phyloP scores from a whole-genome alignment of 2,888 invertebrate genomes.

The Geotrupes spiniger region DNA sequence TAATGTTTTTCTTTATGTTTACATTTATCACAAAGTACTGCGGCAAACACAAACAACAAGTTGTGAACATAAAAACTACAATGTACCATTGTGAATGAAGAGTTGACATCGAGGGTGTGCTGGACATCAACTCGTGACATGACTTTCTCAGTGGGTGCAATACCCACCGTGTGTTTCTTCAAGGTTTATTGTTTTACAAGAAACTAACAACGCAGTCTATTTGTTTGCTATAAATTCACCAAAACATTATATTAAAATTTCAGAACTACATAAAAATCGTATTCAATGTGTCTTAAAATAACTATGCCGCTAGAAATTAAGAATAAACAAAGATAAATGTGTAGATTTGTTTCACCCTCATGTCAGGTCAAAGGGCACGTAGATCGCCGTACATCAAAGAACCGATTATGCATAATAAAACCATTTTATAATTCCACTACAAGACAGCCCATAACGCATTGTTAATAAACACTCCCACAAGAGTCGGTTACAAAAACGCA shows the following conservation, averaged over 20 bases:
- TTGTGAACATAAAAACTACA: constrained; percentile 2
- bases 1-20: not conserved
- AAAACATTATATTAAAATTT: too few species aligned
- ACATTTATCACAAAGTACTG: not conserved
- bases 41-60: not conserved
- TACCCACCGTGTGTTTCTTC: too few species aligned
- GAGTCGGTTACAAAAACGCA: constrained; percentile 6
- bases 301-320: too few species aligned
- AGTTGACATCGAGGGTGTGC: not conserved
- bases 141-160: too few species aligned
- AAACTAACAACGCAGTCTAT: too few species aligned
- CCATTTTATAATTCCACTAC: constrained; percentile 21
- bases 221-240: too few species aligned
- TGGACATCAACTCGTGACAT: too few species aligned
- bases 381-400: constrained; percentile 23
- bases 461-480: constrained; percentile 23
- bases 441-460: constrained; percentile 18
- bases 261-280: too few species aligned
- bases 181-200: too few species aligned
- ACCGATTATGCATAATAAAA: constrained; percentile 23
- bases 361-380: constrained; percentile 18
- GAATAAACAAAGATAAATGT: constrained; percentile 4
- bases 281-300: too few species aligned
- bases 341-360: constrained; percentile 16
- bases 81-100: constrained; percentile 2